Evolutionary conservation across 2,113 vertebrate species (phyloP).

Genomic region (Prolemur simus): DNA sequence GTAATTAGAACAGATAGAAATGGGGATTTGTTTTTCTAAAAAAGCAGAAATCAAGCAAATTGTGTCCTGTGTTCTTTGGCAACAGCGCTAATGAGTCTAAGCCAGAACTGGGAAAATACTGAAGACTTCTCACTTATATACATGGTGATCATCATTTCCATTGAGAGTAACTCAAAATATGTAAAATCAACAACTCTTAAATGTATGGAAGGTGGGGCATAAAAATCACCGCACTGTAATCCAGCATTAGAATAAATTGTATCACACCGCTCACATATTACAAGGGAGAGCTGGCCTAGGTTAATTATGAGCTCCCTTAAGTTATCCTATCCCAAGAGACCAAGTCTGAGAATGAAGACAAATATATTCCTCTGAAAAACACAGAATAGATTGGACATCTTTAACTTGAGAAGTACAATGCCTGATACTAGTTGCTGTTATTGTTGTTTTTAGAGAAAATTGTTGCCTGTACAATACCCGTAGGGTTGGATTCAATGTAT

Average conservation of each 20-base stretch:
- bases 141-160: background rate
- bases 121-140: background rate
- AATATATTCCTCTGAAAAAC: background rate
- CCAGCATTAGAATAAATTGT: background rate
- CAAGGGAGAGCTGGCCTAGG: background rate
- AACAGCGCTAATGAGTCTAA: background rate
- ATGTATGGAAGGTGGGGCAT: background rate
- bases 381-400: background rate
- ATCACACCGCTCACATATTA: background rate
- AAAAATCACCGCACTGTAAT: background rate
- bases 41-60: slow-evolving; percentile 41
- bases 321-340: background rate
- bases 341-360: background rate
- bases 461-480: background rate
- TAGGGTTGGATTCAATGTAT: background rate
- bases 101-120: background rate
- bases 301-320: background rate
- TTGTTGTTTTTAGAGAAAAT: background rate
- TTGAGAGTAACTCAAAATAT: background rate
- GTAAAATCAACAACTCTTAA: background rate
- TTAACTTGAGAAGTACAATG: background rate
- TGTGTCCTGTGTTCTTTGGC: background rate
- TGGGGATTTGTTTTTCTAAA: background rate
- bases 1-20: slow-evolving; percentile 32
- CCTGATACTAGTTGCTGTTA: background rate